Evolutionary conservation across 1,140 invertebrate genomes (phyloP).

Genomic region (Neuroterus valhalla): DNA sequence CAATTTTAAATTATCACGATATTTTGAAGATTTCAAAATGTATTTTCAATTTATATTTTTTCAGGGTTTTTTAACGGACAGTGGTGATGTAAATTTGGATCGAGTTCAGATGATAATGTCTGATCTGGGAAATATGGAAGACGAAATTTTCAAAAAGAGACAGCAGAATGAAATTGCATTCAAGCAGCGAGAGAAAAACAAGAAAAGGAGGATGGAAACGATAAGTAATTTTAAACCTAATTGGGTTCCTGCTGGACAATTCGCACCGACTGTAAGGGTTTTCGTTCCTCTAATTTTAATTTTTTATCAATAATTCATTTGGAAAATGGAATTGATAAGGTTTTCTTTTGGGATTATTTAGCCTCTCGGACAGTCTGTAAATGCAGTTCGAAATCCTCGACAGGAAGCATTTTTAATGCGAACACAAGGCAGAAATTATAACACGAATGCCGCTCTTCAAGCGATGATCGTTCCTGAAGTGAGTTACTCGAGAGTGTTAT

Average conservation of each 20-base stretch:
- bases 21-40: not conserved
- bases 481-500: slow-evolving; percentile 21
- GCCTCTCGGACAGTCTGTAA: slow-evolving; percentile 72
- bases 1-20: slow-evolving; percentile 14
- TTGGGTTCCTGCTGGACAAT: slow-evolving; percentile 83
- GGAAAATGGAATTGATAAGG: too few species aligned
- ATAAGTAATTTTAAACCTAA: slow-evolving; percentile 79
- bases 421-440: slow-evolving; percentile 65
- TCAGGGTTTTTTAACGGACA: slow-evolving; percentile 96
- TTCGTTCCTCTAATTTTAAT: too few species aligned
- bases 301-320: too few species aligned
- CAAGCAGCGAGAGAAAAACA: slow-evolving; percentile 85
- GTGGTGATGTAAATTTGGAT: slow-evolving; percentile 93
- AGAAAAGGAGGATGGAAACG: slow-evolving; percentile 76
- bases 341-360: slow-evolving; percentile 57
- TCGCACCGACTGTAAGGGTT: slow-evolving; percentile 81
- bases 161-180: slow-evolving; percentile 91
- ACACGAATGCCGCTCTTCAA: slow-evolving; percentile 52
- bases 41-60: slow-evolving; percentile 32
- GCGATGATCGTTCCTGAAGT: slow-evolving; percentile 55
- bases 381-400: slow-evolving; percentile 79
- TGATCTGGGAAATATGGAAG: slow-evolving; percentile 95
- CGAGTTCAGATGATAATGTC: slow-evolving; percentile 96
- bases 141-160: slow-evolving; percentile 96
- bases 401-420: slow-evolving; percentile 83